These are phyloP conservation scores for Pantherophis alleghaniensis DNA, from an alignment of 2,797 vertebrate genomes.

Conservation along the genomic window DNA sequence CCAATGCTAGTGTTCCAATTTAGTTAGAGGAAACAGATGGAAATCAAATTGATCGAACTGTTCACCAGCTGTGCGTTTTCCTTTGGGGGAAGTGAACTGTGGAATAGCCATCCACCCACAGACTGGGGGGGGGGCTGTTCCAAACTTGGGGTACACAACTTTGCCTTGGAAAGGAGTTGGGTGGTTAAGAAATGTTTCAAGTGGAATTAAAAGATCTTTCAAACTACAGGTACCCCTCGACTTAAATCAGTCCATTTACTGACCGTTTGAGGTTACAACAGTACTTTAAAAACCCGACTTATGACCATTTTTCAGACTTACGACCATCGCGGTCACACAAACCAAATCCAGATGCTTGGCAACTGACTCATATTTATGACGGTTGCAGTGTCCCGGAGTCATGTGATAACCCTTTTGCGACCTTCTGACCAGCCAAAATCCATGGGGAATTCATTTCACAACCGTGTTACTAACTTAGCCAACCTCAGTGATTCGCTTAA, in stretches of 20 bases:
- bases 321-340: not conserved
- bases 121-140: not conserved
- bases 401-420: not conserved
- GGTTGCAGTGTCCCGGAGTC: not conserved
- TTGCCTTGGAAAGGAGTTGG: not conserved
- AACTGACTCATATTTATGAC: not conserved
- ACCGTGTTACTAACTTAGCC: not conserved
- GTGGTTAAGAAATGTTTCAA: not conserved
- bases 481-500: not conserved
- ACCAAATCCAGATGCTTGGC: not conserved
- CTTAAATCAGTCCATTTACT: not conserved
- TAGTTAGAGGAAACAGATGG: not conserved
- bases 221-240: not conserved
- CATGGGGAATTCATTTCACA: not conserved
- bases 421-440: not conserved
- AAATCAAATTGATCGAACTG: not conserved
- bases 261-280: not conserved
- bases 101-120: not conserved
- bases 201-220: not conserved
- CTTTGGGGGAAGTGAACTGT: not conserved
- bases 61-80: too few species aligned
- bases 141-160: not conserved
- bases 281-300: not conserved
- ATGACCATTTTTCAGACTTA: not conserved
- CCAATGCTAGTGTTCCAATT: not conserved